Base-by-base conservation (phyloP, 2,888 invertebrate species). In the Archaeoteleia sp. region DNA sequence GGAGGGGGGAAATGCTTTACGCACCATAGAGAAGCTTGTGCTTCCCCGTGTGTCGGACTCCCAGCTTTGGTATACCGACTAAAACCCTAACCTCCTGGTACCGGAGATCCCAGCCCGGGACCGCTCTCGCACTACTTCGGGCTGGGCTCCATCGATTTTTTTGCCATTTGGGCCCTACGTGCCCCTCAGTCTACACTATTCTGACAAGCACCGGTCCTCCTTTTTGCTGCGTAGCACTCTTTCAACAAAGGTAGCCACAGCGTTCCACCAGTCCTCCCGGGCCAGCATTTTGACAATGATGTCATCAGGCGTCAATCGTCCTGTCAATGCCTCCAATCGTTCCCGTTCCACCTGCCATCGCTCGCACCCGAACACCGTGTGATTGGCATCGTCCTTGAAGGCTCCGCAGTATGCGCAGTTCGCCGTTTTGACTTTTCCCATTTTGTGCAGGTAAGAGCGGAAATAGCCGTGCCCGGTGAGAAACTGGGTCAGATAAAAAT, bases 401-500 rank as follows among this genome's bases (percentile, higher is more conserved):
- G 2, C 6, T 1, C 23, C 25, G 42, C 72, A 70, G 34, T 61
- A 67, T 1, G 7, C 30, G 30, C 72, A 71, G 6, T 5, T 9
- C 6, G 66, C 65, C 9, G 29, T 43, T 1, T 40, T 25, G n/a
- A 27, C 39, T n/a, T 53, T 58, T 6, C 51, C 58, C 42, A 71
- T 66, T 15, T 7, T 61, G 25, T 57, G 25, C 2, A 75, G 62
- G 51, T 74, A 75, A 13, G 13, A 6, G 1, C 37, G 39, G 42
- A 76, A 76, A 23, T 51, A 62, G 6, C 74, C 74, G 40, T 74
- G 74, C 2, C 70, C 74, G 3, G 67, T 70, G 1, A 75, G 58
- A n/a, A 73, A 37, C 55, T 75, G 73, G 2, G 72, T 75, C 0
- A 72, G 25, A 57, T 70, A 70, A 25, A 55, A 75, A 13, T 60